A percentile compares a stretch with the other conserved stretches of the same genome.
These are phyloP conservation scores for Gonioctena quinquepunctata DNA, from an alignment of 1,140 invertebrate species.

Conservation along the genomic window DNA sequence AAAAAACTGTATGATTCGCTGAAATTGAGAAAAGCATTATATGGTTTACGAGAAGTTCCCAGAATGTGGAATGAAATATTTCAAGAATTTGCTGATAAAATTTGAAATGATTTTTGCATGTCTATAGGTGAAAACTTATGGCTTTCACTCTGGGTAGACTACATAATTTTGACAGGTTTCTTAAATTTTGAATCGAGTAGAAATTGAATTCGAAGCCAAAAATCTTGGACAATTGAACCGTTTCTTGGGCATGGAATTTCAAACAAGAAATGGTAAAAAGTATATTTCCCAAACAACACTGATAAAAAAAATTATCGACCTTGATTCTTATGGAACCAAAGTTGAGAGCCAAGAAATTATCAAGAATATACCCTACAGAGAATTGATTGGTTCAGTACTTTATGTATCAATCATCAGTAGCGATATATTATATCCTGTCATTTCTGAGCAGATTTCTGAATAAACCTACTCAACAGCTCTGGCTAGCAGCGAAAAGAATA, in stretches of 20 bases:
- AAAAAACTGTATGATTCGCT: too few relatives aligned
- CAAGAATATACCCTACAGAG: too few relatives aligned
- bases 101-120: neutral
- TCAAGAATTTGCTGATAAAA: slow-evolving; percentile 14
- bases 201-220: slow-evolving; percentile 12
- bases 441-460: neutral
- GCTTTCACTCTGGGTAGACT: neutral
- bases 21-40: slow-evolving; percentile 12
- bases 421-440: neutral
- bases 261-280: too few relatives aligned
- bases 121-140: neutral
- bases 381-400: neutral
- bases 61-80: slow-evolving; percentile 22
- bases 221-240: slow-evolving; percentile 3
- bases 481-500: neutral
- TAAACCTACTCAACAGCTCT: neutral
- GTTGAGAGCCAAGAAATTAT: neutral
- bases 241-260: slow-evolving; percentile 13
- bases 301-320: neutral
- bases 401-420: neutral
- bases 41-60: slow-evolving; percentile 7
- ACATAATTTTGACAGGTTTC: slow-evolving; percentile 13
- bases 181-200: neutral
- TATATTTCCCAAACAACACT: neutral
- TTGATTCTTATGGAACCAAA: neutral